A percentile compares a stretch with the other conserved stretches of the same genome.
phyloP scores from a whole-genome alignment of 2,888 invertebrate genomes.

The Unio pictorum region DNA sequence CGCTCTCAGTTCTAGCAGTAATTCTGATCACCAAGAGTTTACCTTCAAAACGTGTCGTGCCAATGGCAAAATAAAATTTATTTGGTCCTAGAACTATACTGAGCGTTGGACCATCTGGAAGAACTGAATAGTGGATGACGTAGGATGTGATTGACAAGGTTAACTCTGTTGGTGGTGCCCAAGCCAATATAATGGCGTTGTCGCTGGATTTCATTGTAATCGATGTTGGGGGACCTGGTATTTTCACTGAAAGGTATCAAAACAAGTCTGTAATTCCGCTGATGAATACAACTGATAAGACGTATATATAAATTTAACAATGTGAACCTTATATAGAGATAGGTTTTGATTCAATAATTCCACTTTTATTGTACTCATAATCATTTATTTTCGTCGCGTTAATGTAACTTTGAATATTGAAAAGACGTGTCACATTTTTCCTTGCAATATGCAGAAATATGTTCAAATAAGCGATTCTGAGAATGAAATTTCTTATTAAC shows the following conservation, averaged over 20 bases:
- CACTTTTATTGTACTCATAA: too few relatives aligned
- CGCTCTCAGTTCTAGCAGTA: slow-evolving; percentile 12
- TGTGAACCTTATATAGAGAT: too few relatives aligned
- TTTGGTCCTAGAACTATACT: slow-evolving; percentile 8
- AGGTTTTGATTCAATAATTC: too few relatives aligned
- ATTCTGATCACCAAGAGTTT: slow-evolving; percentile 12
- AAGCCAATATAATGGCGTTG: slow-evolving; percentile 18
- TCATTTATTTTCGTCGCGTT: too few relatives aligned
- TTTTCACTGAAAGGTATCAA: neutral
- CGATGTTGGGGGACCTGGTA: slow-evolving; percentile 19
- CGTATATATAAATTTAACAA: too few relatives aligned
- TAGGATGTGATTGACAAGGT: slow-evolving; percentile 23
- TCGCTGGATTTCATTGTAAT: slow-evolving; percentile 4
- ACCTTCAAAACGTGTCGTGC: slow-evolving; percentile 15
- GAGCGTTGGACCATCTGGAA: neutral
- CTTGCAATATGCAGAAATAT: too few relatives aligned
- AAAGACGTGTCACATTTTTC: too few relatives aligned
- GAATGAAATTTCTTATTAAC: too few relatives aligned
- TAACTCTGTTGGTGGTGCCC: slow-evolving; percentile 18
- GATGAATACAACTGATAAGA: too few relatives aligned
- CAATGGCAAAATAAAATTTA: slow-evolving; percentile 19
- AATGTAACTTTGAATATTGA: too few relatives aligned
- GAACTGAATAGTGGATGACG: slow-evolving; percentile 13
- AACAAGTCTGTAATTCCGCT: too few relatives aligned
- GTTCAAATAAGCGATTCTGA: too few relatives aligned